phyloP scores from a whole-genome alignment of 1,140 invertebrate species.

The Doryteuthis pealeii region DNA sequence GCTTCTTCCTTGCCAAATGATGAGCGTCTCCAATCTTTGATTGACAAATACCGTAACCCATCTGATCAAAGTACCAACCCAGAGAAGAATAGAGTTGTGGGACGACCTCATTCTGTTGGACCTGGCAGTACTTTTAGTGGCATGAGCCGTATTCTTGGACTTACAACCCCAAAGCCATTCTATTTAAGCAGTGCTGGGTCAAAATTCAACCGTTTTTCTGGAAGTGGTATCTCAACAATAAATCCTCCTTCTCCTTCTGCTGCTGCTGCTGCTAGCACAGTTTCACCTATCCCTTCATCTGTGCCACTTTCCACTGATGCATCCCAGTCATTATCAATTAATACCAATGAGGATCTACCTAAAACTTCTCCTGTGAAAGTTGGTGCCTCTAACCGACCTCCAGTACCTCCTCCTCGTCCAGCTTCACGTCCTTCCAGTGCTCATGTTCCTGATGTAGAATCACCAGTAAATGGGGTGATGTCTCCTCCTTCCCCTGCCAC shows the following conservation, averaged over 20 bases:
- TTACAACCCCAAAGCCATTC: neutral
- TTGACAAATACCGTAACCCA: neutral
- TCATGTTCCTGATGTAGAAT: neutral
- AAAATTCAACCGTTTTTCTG: neutral
- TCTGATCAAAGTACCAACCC: neutral
- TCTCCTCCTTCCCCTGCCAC: neutral
- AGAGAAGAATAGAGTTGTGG: neutral
- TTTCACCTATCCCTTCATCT: neutral
- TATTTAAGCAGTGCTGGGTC: neutral
- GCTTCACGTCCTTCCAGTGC: neutral
- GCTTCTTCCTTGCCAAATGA: neutral
- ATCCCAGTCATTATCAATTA: neutral
- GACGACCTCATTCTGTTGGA: neutral
- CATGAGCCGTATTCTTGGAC: neutral
- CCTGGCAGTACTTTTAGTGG: neutral
- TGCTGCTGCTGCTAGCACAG: neutral
- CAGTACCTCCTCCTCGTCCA: constrained; percentile 3
- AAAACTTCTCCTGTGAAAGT: neutral
- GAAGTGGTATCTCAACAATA: neutral
- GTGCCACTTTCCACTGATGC: too few species aligned
- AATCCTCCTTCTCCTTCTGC: neutral
- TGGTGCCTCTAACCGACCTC: neutral
- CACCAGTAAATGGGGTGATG: neutral
- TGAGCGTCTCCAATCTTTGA: neutral
- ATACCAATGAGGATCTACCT: neutral